These are phyloP conservation scores for Harpagifer antarcticus DNA, from an alignment of 2,797 vertebrate genomes.

Conservation along the genomic window DNA sequence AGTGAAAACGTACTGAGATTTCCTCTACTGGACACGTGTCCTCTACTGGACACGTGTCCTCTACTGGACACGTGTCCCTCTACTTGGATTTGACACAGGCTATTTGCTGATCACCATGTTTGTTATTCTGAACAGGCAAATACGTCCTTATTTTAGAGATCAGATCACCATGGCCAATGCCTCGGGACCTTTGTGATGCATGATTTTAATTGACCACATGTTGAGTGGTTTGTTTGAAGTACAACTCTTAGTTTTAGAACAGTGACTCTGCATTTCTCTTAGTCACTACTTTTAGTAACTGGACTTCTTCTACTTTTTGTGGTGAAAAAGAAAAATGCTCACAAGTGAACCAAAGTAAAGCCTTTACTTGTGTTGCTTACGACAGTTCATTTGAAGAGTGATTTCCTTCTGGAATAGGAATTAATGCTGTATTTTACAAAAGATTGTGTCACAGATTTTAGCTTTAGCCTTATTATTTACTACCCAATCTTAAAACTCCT, in stretches of 20 bases:
- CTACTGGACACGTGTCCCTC: not conserved
- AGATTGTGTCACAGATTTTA: not conserved
- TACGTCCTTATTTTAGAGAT: not conserved
- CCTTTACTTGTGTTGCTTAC: not conserved
- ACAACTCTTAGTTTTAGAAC: not conserved
- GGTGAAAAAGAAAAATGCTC: not conserved
- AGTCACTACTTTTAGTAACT: not conserved
- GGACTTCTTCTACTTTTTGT: not conserved
- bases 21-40: not conserved
- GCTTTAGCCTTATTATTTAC: not conserved
- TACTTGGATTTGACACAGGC: conserved; percentile 8
- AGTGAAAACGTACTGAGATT: conserved; percentile 37
- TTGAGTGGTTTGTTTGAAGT: conserved; percentile 2
- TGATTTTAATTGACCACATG: not conserved
- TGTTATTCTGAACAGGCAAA: not conserved
- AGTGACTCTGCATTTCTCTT: not conserved
- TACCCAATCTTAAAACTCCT: not conserved
- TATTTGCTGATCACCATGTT: not conserved
- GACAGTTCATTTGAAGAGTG: not conserved
- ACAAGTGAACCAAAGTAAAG: not conserved
- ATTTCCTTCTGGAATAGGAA: not conserved
- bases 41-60: not conserved
- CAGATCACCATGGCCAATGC: not conserved
- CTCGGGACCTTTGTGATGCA: not conserved
- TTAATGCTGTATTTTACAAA: not conserved